Percentiles rank a stretch among this genome's conserved stretches.
Conservation (phyloP, 2,888 invertebrate species). For the Eudemis profundana region DNA sequence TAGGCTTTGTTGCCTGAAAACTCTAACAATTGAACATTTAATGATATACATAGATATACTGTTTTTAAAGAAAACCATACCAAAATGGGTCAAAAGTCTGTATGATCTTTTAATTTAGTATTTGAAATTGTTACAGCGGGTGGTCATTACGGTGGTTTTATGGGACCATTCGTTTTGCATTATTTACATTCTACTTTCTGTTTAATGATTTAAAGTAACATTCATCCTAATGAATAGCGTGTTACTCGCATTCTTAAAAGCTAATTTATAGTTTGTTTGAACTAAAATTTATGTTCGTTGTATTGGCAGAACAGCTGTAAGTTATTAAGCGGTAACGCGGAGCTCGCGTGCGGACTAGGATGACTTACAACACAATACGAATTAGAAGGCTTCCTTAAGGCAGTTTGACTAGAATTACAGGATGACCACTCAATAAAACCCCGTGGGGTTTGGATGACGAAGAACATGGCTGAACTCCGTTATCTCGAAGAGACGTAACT, state of each 20-base stretch:
- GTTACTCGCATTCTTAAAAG: conserved; percentile 12
- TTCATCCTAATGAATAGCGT: conserved; percentile 16
- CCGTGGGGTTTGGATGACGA: neutral
- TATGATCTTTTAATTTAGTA: too few species aligned
- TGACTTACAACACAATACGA: conserved; percentile 15
- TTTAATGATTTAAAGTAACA: neutral
- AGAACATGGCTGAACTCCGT: neutral
- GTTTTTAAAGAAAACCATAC: too few species aligned
- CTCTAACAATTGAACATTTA: too few species aligned
- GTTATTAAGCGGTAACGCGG: conserved; percentile 31
- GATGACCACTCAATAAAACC: neutral
- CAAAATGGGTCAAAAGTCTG: too few species aligned
- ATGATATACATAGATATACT: too few species aligned
- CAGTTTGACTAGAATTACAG: conserved; percentile 15
- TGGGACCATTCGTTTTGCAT: too few species aligned
- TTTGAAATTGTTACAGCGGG: too few species aligned
- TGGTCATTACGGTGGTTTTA: neutral
- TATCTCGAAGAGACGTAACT: neutral
- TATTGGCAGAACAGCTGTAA: conserved; percentile 18
- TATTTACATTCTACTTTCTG: too few species aligned
- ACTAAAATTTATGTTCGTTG: conserved; percentile 18
- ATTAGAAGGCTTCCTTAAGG: conserved; percentile 23
- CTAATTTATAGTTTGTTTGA: conserved; percentile 27
- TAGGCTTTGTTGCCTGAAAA: too few species aligned
- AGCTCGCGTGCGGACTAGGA: conserved; percentile 14